phyloP scores from a whole-genome alignment of 2,113 vertebrate species.

The Nerophis ophidion region DNA sequence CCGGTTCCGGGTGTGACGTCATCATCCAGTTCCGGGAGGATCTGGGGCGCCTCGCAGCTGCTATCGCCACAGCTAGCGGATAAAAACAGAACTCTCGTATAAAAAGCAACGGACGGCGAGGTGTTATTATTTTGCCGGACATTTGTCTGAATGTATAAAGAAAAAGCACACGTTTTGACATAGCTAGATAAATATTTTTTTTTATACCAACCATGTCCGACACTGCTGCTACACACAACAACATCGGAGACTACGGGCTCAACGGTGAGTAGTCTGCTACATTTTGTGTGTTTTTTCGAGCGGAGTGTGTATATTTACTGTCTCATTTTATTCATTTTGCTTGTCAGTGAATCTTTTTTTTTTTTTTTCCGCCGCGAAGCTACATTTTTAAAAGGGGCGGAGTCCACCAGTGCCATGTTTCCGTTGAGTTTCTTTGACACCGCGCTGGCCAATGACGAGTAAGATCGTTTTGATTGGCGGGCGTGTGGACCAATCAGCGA shows the following conservation, averaged over 20 bases:
- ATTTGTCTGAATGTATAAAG: constrained; percentile 51
- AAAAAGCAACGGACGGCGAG: background rate
- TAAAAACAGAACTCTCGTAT: constrained; percentile 17
- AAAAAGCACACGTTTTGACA: constrained; percentile 26
- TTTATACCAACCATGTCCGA: constrained; percentile 66
- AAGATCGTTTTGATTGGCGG: constrained; percentile 22
- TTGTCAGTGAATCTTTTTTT: background rate
- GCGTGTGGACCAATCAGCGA: constrained; percentile 38
- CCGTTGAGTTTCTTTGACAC: constrained; percentile 50
- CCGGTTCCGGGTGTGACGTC: constrained; percentile 46
- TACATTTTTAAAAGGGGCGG: constrained; percentile 17
- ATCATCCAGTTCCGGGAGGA: constrained; percentile 35
- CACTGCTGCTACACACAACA: constrained; percentile 51
- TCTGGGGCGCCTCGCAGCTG: constrained; percentile 23
- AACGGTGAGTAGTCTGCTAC: constrained; percentile 54
- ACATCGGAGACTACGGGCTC: constrained; percentile 67
- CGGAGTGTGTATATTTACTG: accelerated
- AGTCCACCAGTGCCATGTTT: constrained; percentile 31
- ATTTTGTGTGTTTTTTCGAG: background rate
- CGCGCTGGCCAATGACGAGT: constrained; percentile 42
- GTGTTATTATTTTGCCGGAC: background rate
- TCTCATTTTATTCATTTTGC: background rate
- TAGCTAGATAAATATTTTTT: constrained; percentile 36
- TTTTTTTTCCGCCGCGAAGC: constrained; percentile 1
- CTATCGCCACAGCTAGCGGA: constrained; percentile 20